These are phyloP conservation scores for Butorides virescens DNA, from an alignment of 2,113 vertebrate species.

Conservation along the genomic window DNA sequence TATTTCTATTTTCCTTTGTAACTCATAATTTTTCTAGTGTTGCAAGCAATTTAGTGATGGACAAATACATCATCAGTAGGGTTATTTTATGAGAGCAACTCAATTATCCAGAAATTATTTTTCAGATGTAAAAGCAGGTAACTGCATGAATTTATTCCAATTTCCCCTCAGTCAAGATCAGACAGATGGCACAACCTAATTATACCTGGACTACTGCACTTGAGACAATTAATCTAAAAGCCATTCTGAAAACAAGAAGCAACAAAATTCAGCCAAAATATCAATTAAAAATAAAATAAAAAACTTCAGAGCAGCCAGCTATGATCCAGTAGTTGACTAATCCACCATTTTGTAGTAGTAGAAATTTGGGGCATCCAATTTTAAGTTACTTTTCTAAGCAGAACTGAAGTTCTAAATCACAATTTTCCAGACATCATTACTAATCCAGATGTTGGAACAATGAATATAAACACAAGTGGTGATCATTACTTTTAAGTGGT, in stretches of 20 bases:
- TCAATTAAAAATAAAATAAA: not conserved
- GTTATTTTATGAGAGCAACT: constrained; percentile 11
- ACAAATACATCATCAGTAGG: not conserved
- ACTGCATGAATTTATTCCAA: constrained; percentile 40
- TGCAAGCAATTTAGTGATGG: constrained; percentile 20
- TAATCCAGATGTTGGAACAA: not conserved
- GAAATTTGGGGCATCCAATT: not conserved
- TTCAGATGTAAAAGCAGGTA: constrained; percentile 31
- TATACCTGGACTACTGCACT: constrained; percentile 39
- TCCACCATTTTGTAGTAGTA: not conserved
- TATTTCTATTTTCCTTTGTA: not conserved
- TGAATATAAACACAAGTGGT: not conserved
- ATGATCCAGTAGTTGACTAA: not conserved
- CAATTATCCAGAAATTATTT: constrained; percentile 43
- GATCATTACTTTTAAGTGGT: not conserved
- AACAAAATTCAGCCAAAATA: constrained; percentile 11
- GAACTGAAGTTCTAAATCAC: not conserved
- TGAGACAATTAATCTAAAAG: constrained; percentile 22
- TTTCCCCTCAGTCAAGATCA: constrained; percentile 7
- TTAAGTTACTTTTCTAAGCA: not conserved
- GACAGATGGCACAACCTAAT: constrained; percentile 44
- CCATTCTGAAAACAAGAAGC: not conserved
- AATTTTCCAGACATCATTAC: not conserved
- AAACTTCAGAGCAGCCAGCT: not conserved
- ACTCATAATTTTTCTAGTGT: not conserved